These are phyloP conservation scores for Bombus huntii DNA, from an alignment of 1,140 invertebrate genomes.

Conservation along the genomic window DNA sequence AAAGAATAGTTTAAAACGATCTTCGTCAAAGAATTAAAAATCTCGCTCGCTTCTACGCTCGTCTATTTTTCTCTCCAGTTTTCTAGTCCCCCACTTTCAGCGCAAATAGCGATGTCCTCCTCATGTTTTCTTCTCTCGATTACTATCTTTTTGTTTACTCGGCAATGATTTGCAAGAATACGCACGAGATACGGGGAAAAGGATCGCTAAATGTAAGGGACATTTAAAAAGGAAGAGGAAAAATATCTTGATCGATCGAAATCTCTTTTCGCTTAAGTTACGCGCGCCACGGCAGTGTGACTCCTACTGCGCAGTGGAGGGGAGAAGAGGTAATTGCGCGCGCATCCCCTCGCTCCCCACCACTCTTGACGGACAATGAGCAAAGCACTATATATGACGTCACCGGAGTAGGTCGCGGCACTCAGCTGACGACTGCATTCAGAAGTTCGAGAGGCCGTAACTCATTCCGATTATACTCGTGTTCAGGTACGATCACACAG, in stretches of 20 bases:
- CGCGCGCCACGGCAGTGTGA: not conserved
- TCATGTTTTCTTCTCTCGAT: no score
- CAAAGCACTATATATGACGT: slow-evolving; percentile 79
- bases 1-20: no score
- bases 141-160: not conserved
- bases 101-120: not conserved
- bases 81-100: not conserved
- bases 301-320: not conserved
- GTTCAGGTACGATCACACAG: slow-evolving; percentile 68
- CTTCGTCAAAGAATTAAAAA: no score
- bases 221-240: not conserved
- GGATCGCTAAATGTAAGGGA: not conserved
- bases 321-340: slow-evolving; percentile 68
- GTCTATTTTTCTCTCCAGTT: not conserved
- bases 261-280: not conserved
- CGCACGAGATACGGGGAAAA: not conserved
- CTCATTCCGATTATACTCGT: slow-evolving; percentile 52
- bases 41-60: not conserved
- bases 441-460: slow-evolving; percentile 70
- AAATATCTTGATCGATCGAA: not conserved
- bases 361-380: slow-evolving; percentile 60
- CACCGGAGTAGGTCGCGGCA: slow-evolving; percentile 76
- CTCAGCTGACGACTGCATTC: slow-evolving; percentile 74
- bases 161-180: no score
- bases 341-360: slow-evolving; percentile 72